phyloP scores from a whole-genome alignment of 2,888 invertebrate genomes.

The Conus canariensis region DNA sequence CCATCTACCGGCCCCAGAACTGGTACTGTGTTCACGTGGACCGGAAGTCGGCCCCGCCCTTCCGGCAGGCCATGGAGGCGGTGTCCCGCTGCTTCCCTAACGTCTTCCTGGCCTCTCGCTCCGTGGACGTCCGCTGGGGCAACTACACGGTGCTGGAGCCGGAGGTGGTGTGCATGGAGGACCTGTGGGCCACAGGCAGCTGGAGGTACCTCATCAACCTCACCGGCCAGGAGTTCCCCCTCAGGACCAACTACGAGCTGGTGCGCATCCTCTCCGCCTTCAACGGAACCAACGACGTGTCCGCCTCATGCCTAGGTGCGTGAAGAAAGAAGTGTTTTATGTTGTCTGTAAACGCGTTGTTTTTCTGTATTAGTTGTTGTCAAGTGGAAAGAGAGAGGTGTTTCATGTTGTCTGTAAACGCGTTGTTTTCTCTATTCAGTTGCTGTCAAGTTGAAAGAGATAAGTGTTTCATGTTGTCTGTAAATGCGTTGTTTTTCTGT shows the following conservation, averaged over 20 bases:
- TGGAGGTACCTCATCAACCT: constrained; percentile 30
- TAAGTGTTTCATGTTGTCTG: too few relatives aligned
- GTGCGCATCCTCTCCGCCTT: background rate
- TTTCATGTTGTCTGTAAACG: too few relatives aligned
- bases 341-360: too few relatives aligned
- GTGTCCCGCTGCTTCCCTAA: background rate
- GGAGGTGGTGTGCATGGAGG: background rate
- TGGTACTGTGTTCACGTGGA: constrained; percentile 22
- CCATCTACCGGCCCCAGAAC: constrained; percentile 27
- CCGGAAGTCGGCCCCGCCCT: background rate
- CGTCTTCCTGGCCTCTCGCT: constrained; percentile 21
- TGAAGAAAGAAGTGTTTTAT: too few relatives aligned
- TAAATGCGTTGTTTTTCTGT: too few relatives aligned
- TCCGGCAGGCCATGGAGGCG: background rate
- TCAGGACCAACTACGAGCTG: constrained; percentile 38
- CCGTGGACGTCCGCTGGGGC: constrained; percentile 9
- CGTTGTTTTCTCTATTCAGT: too few relatives aligned
- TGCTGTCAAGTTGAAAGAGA: too few relatives aligned
- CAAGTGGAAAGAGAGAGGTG: too few relatives aligned
- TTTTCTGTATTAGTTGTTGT: too few relatives aligned
- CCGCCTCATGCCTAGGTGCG: background rate
- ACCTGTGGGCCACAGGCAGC: background rate
- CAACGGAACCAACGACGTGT: constrained; percentile 5
- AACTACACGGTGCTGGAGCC: constrained; percentile 21
- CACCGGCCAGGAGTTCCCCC: constrained; percentile 36